Evolutionary conservation across 2,888 invertebrate species (phyloP), one percentile per base, ranked within the genome.

Genomic region (Lycaena phlaeas): DNA sequence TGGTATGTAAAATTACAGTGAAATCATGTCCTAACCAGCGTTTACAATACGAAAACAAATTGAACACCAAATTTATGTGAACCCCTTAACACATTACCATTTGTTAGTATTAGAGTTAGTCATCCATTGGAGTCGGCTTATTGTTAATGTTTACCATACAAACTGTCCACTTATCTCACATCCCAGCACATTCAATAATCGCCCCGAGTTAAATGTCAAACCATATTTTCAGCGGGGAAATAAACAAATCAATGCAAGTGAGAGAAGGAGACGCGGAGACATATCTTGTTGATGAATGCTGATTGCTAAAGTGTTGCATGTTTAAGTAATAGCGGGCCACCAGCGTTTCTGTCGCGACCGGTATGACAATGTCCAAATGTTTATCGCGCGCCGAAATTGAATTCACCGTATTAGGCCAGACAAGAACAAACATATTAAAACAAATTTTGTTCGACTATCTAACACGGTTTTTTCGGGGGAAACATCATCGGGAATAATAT

Each of bases 241-340:
- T 72, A 74, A 73, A 76, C 75, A 78, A 79, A 73, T 77, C 73
- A 72, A 64, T 66, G 57, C 54, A 57, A 58, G 55, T 59, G 53
- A 62, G 64, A 64, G 67, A 61, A 61, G 59, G 55, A 73, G 74
- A 68, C 64, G 65, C n/a, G n/a, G 67, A 63, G 64, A 69, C 72
- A 72, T 69, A 74, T 73, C 67, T 66, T 66, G 72, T 70, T 81
- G 82, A 82, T 79, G 70, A 79, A 82, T 82, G 82, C 70, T 82
- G 79, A 82, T 84, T 82, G 78, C 79, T 78, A 74, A 77, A 79
- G 73, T 73, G 66, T 67, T 72, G 77, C 74, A 77, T 82, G 79
- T 73, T 82, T 81, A 82, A 79, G 71, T 78, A 81, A 84, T 79
- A 70, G 56, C 64, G 71, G 64, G 72, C 72, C 73, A 68, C 78